phyloP scores from a whole-genome alignment of 1,140 invertebrate genomes.

The Meloidogyne floridensis region DNA sequence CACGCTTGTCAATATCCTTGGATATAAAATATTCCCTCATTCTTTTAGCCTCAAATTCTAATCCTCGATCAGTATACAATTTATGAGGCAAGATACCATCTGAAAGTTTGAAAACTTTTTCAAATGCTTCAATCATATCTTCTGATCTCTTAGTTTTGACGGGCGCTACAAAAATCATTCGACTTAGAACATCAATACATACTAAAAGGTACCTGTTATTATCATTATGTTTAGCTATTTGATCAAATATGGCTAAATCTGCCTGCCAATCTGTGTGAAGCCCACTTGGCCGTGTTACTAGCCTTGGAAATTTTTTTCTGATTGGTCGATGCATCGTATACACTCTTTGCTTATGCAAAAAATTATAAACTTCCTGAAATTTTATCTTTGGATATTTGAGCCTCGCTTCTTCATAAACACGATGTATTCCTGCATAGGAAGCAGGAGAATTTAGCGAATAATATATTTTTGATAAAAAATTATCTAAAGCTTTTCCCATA shows the following conservation, averaged over 20 bases:
- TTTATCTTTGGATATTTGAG: conserved; percentile 19
- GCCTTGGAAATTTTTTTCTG: conserved; percentile 10
- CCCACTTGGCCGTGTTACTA: conserved; percentile 26
- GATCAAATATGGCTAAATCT: conserved; percentile 35
- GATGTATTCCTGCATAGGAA: conserved; percentile 19
- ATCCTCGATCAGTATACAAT: conserved; percentile 38
- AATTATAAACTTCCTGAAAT: conserved; percentile 14
- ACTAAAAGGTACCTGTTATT: conserved; percentile 41
- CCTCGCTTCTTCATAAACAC: conserved; percentile 27
- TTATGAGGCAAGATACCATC: conserved; percentile 30
- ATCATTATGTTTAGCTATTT: conserved; percentile 26
- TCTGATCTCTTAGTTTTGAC: conserved; percentile 32
- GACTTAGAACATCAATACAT: conserved; percentile 41
- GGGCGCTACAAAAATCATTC: conserved; percentile 41
- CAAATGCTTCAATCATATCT: conserved; percentile 39
- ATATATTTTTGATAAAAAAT: conserved; percentile 20
- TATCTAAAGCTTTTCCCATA: conserved; percentile 30
- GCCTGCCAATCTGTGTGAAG: conserved; percentile 49
- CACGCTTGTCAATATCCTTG: conserved; percentile 14
- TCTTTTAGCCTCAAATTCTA: conserved; percentile 32
- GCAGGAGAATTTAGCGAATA: conserved; percentile 34
- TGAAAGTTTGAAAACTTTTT: conserved; percentile 18
- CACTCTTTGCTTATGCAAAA: conserved; percentile 34
- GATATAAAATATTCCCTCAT: conserved; percentile 37
- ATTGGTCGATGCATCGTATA: conserved; percentile 39